phyloP scores from a whole-genome alignment of 2,113 vertebrate genomes.

The Sterna hirundo region DNA sequence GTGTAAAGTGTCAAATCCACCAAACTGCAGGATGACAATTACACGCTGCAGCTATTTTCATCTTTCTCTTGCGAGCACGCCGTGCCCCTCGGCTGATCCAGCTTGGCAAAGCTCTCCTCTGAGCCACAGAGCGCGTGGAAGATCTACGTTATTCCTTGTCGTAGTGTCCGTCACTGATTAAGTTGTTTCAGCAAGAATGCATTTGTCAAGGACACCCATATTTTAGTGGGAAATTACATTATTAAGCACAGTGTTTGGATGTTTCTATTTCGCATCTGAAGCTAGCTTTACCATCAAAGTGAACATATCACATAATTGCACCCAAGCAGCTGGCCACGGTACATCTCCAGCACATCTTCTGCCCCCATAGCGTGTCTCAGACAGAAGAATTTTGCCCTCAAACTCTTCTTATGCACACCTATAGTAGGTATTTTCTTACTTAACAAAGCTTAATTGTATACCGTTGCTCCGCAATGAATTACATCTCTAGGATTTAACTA shows the following conservation, averaged over 20 bases:
- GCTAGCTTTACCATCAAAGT: conserved; percentile 21
- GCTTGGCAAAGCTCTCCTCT: background rate
- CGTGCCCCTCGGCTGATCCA: rapidly evolving
- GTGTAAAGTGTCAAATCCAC: conserved; percentile 8
- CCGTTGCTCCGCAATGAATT: background rate
- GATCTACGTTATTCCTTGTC: background rate
- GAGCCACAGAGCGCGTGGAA: background rate
- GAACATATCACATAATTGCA: background rate
- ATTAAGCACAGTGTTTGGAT: background rate
- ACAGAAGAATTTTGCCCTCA: conserved; percentile 35
- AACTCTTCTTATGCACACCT: background rate
- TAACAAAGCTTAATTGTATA: background rate
- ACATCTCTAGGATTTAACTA: background rate
- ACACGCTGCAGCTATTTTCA: conserved; percentile 31
- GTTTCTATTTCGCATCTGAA: background rate
- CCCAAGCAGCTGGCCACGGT: background rate
- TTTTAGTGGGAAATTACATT: background rate
- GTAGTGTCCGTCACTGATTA: background rate
- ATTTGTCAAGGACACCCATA: background rate
- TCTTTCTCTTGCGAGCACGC: background rate
- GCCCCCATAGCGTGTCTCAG: background rate
- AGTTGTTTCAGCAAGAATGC: background rate
- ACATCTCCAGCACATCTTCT: background rate
- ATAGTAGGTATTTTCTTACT: background rate
- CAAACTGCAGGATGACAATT: background rate